Evolutionary conservation across 1,140 invertebrate species (phyloP).

Genomic region (Vanessa tameamea): DNA sequence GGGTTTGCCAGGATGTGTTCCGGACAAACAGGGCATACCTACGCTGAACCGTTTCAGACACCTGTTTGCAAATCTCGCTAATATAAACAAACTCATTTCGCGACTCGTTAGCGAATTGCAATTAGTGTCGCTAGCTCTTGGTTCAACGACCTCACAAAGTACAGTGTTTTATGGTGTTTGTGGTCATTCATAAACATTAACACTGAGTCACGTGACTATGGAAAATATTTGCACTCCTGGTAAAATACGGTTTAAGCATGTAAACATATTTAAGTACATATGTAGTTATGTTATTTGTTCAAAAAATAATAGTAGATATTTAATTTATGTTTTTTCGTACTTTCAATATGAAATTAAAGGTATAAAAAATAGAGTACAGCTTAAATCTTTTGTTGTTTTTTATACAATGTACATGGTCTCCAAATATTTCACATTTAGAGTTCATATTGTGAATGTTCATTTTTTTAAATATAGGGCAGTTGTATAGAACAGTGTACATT

Average conservation of each 20-base stretch:
- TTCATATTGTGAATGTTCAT: neutral
- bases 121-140: constrained; percentile 6
- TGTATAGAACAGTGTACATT: neutral
- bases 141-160: constrained; percentile 7
- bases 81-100: constrained; percentile 2
- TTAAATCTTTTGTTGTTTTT: too few species aligned
- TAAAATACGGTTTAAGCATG: neutral
- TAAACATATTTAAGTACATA: neutral
- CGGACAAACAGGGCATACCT: neutral
- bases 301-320: too few species aligned
- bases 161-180: constrained; percentile 11
- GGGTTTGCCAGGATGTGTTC: too few species aligned
- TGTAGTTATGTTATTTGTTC: neutral
- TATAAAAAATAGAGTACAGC: too few species aligned
- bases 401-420: neutral
- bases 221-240: neutral
- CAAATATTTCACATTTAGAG: neutral
- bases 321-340: too few species aligned
- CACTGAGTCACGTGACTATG: neutral
- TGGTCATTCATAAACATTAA: neutral
- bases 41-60: neutral
- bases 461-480: neutral
- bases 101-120: constrained; percentile 1
- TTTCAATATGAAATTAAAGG: too few species aligned
- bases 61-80: neutral